phyloP scores from a whole-genome alignment of 2,797 vertebrate genomes.

The Brotula barbata region DNA sequence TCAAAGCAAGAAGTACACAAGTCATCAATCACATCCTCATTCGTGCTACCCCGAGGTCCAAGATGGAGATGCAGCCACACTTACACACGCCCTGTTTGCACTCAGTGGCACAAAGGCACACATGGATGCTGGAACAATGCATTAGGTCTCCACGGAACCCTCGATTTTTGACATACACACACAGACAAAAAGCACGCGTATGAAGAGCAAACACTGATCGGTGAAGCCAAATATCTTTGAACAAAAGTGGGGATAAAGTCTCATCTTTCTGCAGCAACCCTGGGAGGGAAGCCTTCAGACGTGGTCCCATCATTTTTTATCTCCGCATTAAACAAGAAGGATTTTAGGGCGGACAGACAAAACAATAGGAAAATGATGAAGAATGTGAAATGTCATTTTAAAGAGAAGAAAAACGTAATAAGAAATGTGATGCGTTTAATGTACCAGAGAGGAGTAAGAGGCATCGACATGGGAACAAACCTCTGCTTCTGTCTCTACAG shows the following conservation, averaged over 20 bases:
- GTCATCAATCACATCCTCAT: slow-evolving; percentile 74
- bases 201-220: too few species aligned
- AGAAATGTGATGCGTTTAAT: too few species aligned
- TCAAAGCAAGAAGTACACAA: slow-evolving; percentile 68
- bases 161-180: background rate
- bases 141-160: background rate
- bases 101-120: slow-evolving; percentile 44
- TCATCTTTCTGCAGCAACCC: slow-evolving; percentile 29
- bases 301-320: slow-evolving; percentile 42
- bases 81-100: slow-evolving; percentile 50
- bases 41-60: slow-evolving; percentile 42
- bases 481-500: slow-evolving; percentile 43
- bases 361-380: background rate
- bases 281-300: slow-evolving; percentile 42
- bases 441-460: slow-evolving; percentile 29
- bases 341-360: slow-evolving; percentile 17
- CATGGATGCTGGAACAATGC: slow-evolving; percentile 31
- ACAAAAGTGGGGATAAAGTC: slow-evolving; percentile 51
- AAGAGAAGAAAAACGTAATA: background rate
- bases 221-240: slow-evolving; percentile 43
- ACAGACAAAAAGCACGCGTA: background rate
- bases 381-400: background rate
- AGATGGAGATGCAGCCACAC: slow-evolving; percentile 46
- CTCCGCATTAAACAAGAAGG: slow-evolving; percentile 30
- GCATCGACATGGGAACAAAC: slow-evolving; percentile 49